Percentiles rank a stretch among this genome's conserved stretches.
Evolutionary conservation across 2,888 invertebrate species (phyloP).

Genomic region (Oxytorus armatus): DNA sequence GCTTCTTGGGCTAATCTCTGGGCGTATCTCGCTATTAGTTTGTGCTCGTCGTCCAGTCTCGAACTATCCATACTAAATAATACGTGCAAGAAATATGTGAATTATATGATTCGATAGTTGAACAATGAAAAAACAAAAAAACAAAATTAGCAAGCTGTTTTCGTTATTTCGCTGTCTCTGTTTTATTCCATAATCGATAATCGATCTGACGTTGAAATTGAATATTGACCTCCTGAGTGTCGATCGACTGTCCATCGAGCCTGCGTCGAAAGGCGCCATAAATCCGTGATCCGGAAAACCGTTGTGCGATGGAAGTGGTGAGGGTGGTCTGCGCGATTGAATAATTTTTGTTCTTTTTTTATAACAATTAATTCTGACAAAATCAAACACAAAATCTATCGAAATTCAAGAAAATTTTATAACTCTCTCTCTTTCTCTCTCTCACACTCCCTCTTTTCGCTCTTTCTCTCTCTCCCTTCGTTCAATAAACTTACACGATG

Average conservation of each 20-base stretch:
- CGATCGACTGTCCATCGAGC: conserved; percentile 90
- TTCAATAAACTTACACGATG: conserved; percentile 92
- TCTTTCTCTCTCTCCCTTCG: background rate
- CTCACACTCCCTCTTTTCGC: background rate
- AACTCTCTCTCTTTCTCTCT: background rate
- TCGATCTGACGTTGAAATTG: background rate
- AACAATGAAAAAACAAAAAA: background rate
- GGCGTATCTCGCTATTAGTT: conserved; percentile 98
- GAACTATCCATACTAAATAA: conserved; percentile 81
- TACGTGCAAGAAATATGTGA: too few relatives aligned
- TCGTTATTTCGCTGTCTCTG: conserved; percentile 7
- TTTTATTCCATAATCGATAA: background rate
- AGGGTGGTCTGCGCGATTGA: conserved; percentile 90
- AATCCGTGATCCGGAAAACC: conserved; percentile 92
- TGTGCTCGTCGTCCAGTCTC: conserved; percentile 94
- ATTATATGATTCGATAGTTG: conserved; percentile 7
- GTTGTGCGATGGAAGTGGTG: conserved; percentile 96
- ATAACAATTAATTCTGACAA: conserved; percentile 15
- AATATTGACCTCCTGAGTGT: conserved; percentile 86
- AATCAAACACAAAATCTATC: background rate
- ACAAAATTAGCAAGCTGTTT: background rate
- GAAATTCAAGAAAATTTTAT: conserved; percentile 34
- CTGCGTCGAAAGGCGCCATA: conserved; percentile 90
- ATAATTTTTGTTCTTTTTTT: conserved; percentile 62
- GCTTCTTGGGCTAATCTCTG: conserved; percentile 97